A percentile compares a stretch with the other conserved stretches of the same genome.
Conservation (phyloP, 2,888 invertebrate species). For the Anthoptus insignis region DNA sequence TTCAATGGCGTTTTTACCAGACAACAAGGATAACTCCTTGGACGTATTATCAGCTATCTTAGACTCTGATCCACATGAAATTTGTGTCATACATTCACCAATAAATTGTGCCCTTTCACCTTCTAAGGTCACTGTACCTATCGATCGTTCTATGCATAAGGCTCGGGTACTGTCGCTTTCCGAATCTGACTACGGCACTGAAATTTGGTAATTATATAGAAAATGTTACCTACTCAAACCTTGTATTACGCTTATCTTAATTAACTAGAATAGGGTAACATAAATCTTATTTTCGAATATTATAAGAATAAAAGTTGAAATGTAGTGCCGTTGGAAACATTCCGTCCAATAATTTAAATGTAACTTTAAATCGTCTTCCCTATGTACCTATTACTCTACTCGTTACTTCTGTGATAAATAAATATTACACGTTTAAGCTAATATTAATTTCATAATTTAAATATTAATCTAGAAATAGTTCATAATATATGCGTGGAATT, state of each 20-base stretch:
- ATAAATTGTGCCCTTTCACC: slow-evolving; percentile 81
- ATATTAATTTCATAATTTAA: slow-evolving; percentile 47
- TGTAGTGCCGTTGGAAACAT: slow-evolving; percentile 46
- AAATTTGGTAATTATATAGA: slow-evolving; percentile 89
- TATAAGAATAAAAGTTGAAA: too few species aligned
- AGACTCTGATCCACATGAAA: slow-evolving; percentile 80
- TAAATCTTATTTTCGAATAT: too few species aligned
- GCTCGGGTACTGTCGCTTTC: slow-evolving; percentile 89
- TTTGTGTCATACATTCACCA: slow-evolving; percentile 74
- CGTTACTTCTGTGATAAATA: slow-evolving; percentile 70
- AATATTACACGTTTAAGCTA: slow-evolving; percentile 22
- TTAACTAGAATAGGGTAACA: slow-evolving; percentile 29
- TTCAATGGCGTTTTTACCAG: slow-evolving; percentile 73
- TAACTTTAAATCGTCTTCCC: slow-evolving; percentile 66
- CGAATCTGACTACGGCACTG: slow-evolving; percentile 89
- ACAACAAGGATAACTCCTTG: slow-evolving; percentile 71
- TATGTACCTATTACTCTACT: slow-evolving; percentile 48
- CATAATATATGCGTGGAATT: slow-evolving; percentile 46
- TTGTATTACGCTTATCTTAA: slow-evolving; percentile 52
- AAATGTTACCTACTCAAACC: slow-evolving; percentile 49
- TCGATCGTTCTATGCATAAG: slow-evolving; percentile 87
- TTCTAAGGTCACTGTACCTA: slow-evolving; percentile 88
- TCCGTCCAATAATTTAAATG: slow-evolving; percentile 66
- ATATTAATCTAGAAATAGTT: slow-evolving; percentile 46
- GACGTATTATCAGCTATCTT: slow-evolving; percentile 79